Base-by-base conservation (phyloP, 64 coral and sea anemone genomes). In the Pocillopora damicornis region DNA sequence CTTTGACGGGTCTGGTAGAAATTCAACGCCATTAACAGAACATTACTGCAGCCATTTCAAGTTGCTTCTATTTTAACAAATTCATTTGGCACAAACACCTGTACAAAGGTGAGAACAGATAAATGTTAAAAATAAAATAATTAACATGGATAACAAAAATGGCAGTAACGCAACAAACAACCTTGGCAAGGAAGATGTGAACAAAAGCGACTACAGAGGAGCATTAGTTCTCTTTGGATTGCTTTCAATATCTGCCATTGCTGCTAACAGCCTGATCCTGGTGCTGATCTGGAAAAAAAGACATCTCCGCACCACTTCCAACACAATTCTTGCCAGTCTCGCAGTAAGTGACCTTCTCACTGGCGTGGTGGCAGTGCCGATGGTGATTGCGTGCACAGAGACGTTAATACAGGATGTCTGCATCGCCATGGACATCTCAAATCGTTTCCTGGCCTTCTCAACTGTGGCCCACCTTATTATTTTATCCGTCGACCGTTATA, bases 361-460 rank as follows among this genome's bases (percentile, higher is more conserved):
- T 2, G 90, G 90, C 38, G 17, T 92, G 1, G 36, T 87, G 4
- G 90, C 83, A 35, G 76, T 92, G 16, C 90, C 90, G 0, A 79
- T 77, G 74, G 62, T 77, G 0, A 92, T 87, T 16, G 90, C 90
- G 0, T 92, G 90, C 61, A 79, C 84, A 2, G 63, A 58, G 34
- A 73, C 57, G 22, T 15, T 79, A 0, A 5, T 51, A 18, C 0
- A 0, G 1, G 63, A 86, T 13, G 61, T 81, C 6, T 92, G 90
- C 45, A 62, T 92, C 26, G 30, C 90, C 83, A 92, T 92, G 90
- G 90, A 92, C 11, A 79, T 92, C 30, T 87, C 18, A 25, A 75
- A 87, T 23, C 74, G 90, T 3, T 92, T 92, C 69, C 75, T 92
- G 26, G 90, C 82, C 2, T 92, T 92, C 15, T 92, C 90, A 4